A percentile compares a stretch with the other conserved stretches of the same genome.
Conservation (phyloP, 37 sponge, comb jelly and placozoan species). For the Tethya wilhelma region DNA sequence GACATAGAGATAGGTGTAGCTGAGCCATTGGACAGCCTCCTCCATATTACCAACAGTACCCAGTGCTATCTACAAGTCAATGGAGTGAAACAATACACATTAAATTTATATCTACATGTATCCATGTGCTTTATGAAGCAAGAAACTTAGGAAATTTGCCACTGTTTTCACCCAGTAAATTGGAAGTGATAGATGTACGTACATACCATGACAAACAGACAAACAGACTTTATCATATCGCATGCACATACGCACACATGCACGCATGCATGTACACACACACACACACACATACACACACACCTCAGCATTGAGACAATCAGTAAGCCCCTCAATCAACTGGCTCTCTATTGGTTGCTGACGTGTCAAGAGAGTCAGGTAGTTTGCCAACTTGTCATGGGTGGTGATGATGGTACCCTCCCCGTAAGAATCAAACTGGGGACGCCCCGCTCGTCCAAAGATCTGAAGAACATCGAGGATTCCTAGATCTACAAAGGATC, state of each 20-base stretch:
- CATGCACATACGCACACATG: background rate
- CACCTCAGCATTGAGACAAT: conserved; percentile 98
- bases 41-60: conserved; percentile 90
- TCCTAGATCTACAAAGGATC: conserved; percentile 95
- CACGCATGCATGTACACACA: background rate
- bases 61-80: conserved; percentile 66
- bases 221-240: background rate
- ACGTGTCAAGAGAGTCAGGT: conserved; percentile 89
- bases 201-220: background rate
- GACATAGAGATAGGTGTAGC: conserved; percentile 91
- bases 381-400: conserved; percentile 93
- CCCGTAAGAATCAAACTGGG: conserved; percentile 93
- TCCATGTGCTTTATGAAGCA: background rate
- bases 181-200: too few relatives aligned
- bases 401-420: conserved; percentile 96
- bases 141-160: background rate
- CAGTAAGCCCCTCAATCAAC: conserved; percentile 68
- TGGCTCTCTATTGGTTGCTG: conserved; percentile 98
- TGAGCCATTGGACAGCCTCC: conserved; percentile 96
- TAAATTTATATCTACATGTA: background rate
- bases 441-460: conserved; percentile 97
- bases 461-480: conserved; percentile 98
- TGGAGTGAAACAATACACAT: background rate
- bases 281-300: conserved; percentile 31
- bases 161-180: background rate